These are phyloP conservation scores for Epistrophe grossulariae DNA, from an alignment of 2,888 invertebrate genomes.

Conservation along the genomic window DNA sequence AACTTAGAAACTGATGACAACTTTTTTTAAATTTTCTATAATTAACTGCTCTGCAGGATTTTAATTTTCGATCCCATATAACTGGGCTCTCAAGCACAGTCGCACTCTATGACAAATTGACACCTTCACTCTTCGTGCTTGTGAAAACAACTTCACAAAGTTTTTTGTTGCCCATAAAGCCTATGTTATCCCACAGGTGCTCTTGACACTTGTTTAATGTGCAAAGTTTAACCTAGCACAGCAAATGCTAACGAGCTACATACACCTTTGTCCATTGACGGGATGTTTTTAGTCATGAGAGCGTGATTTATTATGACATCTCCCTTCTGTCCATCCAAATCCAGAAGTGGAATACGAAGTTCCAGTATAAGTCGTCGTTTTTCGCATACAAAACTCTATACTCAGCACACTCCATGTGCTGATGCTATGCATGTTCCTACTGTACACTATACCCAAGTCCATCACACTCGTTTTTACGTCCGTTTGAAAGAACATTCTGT, in stretches of 20 bases:
- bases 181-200: conserved; percentile 51
- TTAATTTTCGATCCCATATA: too few relatives aligned
- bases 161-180: not conserved
- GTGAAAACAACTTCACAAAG: not conserved
- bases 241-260: conserved; percentile 53
- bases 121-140: not conserved
- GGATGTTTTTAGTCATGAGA: conserved; percentile 65
- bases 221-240: conserved; percentile 57
- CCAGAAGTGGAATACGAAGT: conserved; percentile 18
- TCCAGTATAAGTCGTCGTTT: conserved; percentile 41
- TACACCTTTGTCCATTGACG: conserved; percentile 46
- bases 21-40: too few relatives aligned
- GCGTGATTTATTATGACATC: conserved; percentile 71
- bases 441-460: conserved; percentile 1
- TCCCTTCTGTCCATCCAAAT: conserved; percentile 36
- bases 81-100: not conserved
- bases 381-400: conserved; percentile 28
- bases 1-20: too few relatives aligned
- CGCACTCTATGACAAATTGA: not conserved
- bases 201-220: conserved; percentile 63
- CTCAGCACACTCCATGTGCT: not conserved
- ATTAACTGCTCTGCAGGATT: too few relatives aligned
- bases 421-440: conserved; percentile 11
- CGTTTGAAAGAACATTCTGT: conserved; percentile 32
- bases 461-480: conserved; percentile 24